A percentile compares a stretch with the other conserved stretches of the same genome.
Evolutionary conservation across 2,797 vertebrate species (phyloP).

Genomic region (Pachyuromys duprasi): DNA sequence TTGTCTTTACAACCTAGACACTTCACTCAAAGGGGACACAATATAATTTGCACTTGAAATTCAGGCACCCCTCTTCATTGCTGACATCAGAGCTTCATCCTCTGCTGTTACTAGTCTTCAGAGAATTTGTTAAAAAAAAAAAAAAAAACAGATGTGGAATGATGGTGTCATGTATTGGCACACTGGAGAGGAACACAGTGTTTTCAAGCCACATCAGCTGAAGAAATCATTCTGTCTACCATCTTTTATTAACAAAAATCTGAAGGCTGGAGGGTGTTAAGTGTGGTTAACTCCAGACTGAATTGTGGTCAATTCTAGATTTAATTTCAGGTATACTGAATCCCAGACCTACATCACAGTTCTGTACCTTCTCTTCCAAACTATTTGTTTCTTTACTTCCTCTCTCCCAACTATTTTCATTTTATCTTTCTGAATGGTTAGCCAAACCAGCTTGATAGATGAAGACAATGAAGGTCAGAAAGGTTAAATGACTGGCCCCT

Average conservation of each 20-base stretch:
- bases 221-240: not conserved
- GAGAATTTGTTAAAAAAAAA: not conserved
- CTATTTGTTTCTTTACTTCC: not conserved
- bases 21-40: not conserved
- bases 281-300: not conserved
- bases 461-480: constrained; percentile 4
- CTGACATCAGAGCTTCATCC: not conserved
- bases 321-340: constrained; percentile 32
- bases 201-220: not conserved
- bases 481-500: not conserved
- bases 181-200: not conserved
- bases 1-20: constrained; percentile 1
- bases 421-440: constrained; percentile 29
- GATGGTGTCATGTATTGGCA: not conserved
- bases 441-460: constrained; percentile 33
- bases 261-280: not conserved
- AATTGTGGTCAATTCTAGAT: constrained; percentile 19
- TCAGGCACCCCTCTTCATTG: not conserved
- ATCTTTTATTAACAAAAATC: constrained; percentile 23
- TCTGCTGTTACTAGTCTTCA: not conserved
- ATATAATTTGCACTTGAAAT: constrained; percentile 31
- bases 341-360: constrained; percentile 10
- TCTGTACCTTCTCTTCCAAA: not conserved
- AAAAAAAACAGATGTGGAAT: not conserved
- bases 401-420: constrained; percentile 52